These are phyloP conservation scores for Amiota communis DNA, from an alignment of 2,888 invertebrate species.

Conservation along the genomic window DNA sequence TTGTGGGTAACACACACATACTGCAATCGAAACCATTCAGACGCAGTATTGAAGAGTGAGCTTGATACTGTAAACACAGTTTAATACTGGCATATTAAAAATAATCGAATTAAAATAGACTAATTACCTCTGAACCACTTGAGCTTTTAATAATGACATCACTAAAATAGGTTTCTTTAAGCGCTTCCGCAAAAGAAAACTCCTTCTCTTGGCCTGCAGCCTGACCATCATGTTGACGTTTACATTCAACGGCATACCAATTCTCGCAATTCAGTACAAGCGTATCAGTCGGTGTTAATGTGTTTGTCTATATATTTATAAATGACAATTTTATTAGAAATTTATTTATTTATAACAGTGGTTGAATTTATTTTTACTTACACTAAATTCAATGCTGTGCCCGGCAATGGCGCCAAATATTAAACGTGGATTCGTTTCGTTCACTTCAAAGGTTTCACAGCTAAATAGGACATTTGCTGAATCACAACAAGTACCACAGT, in stretches of 20 bases:
- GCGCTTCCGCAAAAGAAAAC: slow-evolving; percentile 78
- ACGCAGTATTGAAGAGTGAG: slow-evolving; percentile 77
- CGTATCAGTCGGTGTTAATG: slow-evolving; percentile 74
- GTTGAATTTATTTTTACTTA: slow-evolving; percentile 59
- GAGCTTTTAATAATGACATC: slow-evolving; percentile 73
- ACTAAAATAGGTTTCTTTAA: slow-evolving; percentile 79
- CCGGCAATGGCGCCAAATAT: slow-evolving; percentile 79
- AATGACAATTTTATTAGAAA: not conserved
- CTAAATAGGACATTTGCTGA: slow-evolving; percentile 77
- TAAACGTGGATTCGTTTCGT: slow-evolving; percentile 71
- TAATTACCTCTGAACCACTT: slow-evolving; percentile 60
- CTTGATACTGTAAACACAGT: slow-evolving; percentile 72
- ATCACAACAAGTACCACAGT: slow-evolving; percentile 66
- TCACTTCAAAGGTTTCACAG: slow-evolving; percentile 80
- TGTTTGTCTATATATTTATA: slow-evolving; percentile 72
- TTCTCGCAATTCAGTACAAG: slow-evolving; percentile 77
- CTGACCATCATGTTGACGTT: slow-evolving; percentile 75
- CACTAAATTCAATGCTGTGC: slow-evolving; percentile 79
- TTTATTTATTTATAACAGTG: not conserved
- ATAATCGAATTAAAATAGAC: not conserved
- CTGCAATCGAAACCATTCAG: slow-evolving; percentile 75
- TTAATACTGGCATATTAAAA: not conserved
- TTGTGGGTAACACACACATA: slow-evolving; percentile 73
- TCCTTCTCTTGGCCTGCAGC: slow-evolving; percentile 75
- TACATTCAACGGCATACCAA: slow-evolving; percentile 79